Evolutionary conservation across 2,113 vertebrate species (phyloP), one percentile per base, ranked within the genome.

Genomic region (Esox niger): DNA sequence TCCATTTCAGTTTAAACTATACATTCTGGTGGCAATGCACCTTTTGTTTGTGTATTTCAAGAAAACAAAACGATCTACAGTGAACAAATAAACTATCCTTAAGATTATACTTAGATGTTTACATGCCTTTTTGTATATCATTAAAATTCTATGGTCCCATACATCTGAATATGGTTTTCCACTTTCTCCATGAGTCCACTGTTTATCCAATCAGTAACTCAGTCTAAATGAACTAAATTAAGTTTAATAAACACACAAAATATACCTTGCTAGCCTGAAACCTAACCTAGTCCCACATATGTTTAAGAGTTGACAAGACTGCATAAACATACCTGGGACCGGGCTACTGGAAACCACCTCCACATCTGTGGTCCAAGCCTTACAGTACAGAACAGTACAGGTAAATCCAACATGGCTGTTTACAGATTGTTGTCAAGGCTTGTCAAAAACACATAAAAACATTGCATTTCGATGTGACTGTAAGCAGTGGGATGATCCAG

Each of bases 81-180:
- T 43, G 17, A 43, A 43, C 38, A 43, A 17, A 17, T 9, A 52
- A 11, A 52, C 47, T 21, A 52, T 52, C 5, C 47, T 52, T 21
- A n/a, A 52, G 47, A n/a, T 52, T 52, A 43, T 43, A 15, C 17
- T 43, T 43, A 17, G 13, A 43, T 43, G n/a, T 52, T 52, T 52
- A 52, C 20, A 52, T 52, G n/a, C 15, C 47, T 21, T 52, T n/a
- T 30, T 55, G 43, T 35, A 25, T 43, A 43, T 43, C 11, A 68
- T 62, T 64, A 8, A 27, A 58, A 35, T 55, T 35, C 31, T 32
- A 59, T 30, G 54, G 64, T 20, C 21, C 25, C 66, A 60, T 56
- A 74, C 72, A 78, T 79, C 58, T 62, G 31, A 75, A 76, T 52
- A 78, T 67, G 3, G 56, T 76, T 74, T 73, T 68, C 74, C 66